These are phyloP conservation scores for Phyto melanocephala DNA, from an alignment of 2,888 invertebrate genomes.

Conservation along the genomic window DNA sequence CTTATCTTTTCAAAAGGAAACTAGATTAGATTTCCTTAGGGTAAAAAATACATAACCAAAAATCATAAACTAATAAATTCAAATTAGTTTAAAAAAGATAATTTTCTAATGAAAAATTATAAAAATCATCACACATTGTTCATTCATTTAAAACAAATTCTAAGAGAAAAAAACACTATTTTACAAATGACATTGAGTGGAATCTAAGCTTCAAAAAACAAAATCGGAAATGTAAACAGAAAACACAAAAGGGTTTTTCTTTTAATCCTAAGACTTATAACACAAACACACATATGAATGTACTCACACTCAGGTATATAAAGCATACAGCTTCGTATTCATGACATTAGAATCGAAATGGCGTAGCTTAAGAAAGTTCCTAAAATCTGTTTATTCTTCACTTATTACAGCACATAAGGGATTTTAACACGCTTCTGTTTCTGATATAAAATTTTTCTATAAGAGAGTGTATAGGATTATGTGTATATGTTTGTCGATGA, in stretches of 20 bases:
- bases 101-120: too few species aligned
- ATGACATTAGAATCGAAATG: background rate
- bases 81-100: too few species aligned
- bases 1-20: too few species aligned
- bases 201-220: slow-evolving; percentile 20
- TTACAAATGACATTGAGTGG: slow-evolving; percentile 36
- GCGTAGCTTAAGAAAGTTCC: background rate
- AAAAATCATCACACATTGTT: too few species aligned
- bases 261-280: slow-evolving; percentile 22
- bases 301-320: background rate
- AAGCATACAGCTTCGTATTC: background rate
- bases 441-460: background rate
- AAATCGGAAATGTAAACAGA: background rate
- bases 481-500: background rate
- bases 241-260: background rate
- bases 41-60: too few species aligned
- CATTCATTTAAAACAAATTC: background rate
- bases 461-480: background rate
- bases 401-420: background rate
- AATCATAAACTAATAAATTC: too few species aligned
- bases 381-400: background rate
- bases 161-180: background rate
- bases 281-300: background rate
- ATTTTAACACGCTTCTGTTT: background rate
- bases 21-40: too few species aligned